Conservation (phyloP, 2,888 invertebrate species). For the Torymus texanus region DNA sequence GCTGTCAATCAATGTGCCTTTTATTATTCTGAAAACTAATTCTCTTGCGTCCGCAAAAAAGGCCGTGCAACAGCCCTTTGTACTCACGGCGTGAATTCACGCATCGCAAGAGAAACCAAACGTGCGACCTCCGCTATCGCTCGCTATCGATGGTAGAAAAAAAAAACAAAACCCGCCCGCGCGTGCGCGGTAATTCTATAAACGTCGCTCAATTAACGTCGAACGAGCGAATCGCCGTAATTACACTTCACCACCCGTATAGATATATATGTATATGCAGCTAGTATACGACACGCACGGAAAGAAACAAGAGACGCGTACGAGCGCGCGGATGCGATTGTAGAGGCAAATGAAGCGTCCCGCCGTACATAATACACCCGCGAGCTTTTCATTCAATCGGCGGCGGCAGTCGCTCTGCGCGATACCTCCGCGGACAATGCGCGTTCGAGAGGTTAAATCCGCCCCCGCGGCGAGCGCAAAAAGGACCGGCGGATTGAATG, state of each 20-base stretch:
- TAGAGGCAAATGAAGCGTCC: conserved; percentile 14
- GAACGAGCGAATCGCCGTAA: conserved; percentile 28
- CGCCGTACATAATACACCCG: conserved; percentile 4
- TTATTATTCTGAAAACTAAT: too few relatives aligned
- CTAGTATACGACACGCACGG: too few relatives aligned
- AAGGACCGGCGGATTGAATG: background rate
- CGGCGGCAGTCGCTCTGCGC: background rate
- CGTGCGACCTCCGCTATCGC: background rate
- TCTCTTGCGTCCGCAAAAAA: too few relatives aligned
- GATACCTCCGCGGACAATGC: background rate
- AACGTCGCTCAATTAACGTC: conserved; percentile 34
- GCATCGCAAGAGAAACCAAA: too few relatives aligned
- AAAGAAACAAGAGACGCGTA: background rate
- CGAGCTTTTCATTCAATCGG: background rate
- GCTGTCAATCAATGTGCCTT: too few relatives aligned
- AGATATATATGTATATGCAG: too few relatives aligned
- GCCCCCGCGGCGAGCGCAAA: too few relatives aligned
- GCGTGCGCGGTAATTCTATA: conserved; percentile 33
- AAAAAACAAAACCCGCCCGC: background rate
- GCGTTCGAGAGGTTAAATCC: background rate
- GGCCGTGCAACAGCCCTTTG: too few relatives aligned
- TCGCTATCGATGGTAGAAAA: background rate
- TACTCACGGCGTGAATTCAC: too few relatives aligned
- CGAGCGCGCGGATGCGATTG: background rate
- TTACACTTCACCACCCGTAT: conserved; percentile 7